Percentiles rank a stretch among this genome's conserved stretches.
Conservation (phyloP, 2,888 invertebrate genomes). For the Heterodera filipjevi region DNA sequence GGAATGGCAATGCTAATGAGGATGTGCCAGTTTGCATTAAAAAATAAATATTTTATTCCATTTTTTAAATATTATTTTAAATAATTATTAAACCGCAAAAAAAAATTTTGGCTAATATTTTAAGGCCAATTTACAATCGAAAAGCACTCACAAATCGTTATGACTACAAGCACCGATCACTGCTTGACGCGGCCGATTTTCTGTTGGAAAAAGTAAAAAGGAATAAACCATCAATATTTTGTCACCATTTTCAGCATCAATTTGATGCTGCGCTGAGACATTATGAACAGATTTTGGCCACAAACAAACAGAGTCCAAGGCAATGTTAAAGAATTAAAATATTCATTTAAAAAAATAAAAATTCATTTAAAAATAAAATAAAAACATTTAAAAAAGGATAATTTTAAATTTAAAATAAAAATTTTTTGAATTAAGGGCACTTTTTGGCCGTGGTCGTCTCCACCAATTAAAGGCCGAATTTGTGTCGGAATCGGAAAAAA, state of each 20-base stretch:
- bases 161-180: slow-evolving; percentile 54
- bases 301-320: slow-evolving; percentile 22
- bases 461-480: slow-evolving; percentile 45
- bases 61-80: too few species aligned
- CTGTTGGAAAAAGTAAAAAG: slow-evolving; percentile 57
- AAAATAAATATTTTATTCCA: too few species aligned
- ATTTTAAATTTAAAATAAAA: slow-evolving; percentile 33
- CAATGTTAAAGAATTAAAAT: neutral
- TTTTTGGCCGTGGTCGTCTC: slow-evolving; percentile 55
- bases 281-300: slow-evolving; percentile 53
- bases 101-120: too few species aligned
- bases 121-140: slow-evolving; percentile 47
- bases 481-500: slow-evolving; percentile 14
- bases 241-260: slow-evolving; percentile 51
- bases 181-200: slow-evolving; percentile 56
- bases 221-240: neutral
- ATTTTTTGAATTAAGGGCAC: slow-evolving; percentile 56
- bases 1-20: too few species aligned
- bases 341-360: neutral
- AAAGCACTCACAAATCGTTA: slow-evolving; percentile 60
- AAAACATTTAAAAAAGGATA: neutral
- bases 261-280: slow-evolving; percentile 53
- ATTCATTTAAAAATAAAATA: slow-evolving; percentile 7
- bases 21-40: too few species aligned
- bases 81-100: too few species aligned